Evolutionary conservation across 2,113 vertebrate genomes (phyloP), one percentile per base, ranked within the genome.

Genomic region (Lagopus leucura): DNA sequence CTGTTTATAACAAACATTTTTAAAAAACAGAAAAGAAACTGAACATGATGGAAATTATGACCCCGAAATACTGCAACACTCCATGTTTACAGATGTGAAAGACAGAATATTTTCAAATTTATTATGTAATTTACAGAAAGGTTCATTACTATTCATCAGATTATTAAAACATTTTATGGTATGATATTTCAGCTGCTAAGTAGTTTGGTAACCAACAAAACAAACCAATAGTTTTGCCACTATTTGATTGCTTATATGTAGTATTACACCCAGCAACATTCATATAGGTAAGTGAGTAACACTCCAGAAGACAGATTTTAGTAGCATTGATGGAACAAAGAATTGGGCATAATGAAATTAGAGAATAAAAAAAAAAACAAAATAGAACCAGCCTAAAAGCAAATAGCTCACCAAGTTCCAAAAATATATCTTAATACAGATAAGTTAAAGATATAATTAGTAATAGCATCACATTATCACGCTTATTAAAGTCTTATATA

Each of bases 261-360:
- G 10, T 20, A 42, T 48, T 36, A 66, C 8, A 30, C 10, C 6
- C 10, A 57, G 43, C 3, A 19, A 15, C 6, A 13, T 30, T 25
- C 42, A 21, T 0, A 18, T 13, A 67, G 6, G 0, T 2, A 45
- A 64, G 4, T 4, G 11, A 7, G 55, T 50, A 20, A 50, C 6
- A 18, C 14, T 32, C 42, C 55, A 71, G 5, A 74, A 30, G 6
- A 75, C 2, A 3, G 19, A 5, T 58, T 82, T 60, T 24, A 67
- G 21, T 38, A 28, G 34, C 10, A 71, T 0, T 40, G 24, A 36
- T 16, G 13, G 42, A 89, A 54, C 4, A 63, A 83, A 60, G 19
- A 81, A 57, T 54, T 63, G 66, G 17, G 12, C 9, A 34, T 24
- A 64, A 5, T 50, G 6, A 54, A 74, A 45, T 24, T 5, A 42